Evolutionary conservation across 2,888 invertebrate genomes (phyloP), one percentile per base, ranked within the genome.

Genomic region (Operophtera brumata): DNA sequence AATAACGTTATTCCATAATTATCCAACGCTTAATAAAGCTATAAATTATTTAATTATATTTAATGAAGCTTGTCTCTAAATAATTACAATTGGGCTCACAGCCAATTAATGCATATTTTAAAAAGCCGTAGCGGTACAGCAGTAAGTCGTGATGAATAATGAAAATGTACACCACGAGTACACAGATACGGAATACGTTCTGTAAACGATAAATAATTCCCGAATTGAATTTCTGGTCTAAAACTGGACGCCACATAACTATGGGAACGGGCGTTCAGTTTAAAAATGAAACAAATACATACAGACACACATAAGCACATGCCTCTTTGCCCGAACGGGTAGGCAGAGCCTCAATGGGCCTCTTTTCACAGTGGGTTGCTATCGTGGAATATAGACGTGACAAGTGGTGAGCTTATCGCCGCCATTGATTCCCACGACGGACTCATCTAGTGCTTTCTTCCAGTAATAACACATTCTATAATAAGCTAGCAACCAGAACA

Each of bases 171-270:
- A 59, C 42, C 43, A 51, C 48, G 44, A 41, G 37, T 55, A 47
- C 51, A 58, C 47, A 54, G 49, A 44, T 41, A 41, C 47, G 47
- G 20, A 47, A 48, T 46, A 60, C 47, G 26, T 36, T 46, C 30
- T 47, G 52, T 50, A 42, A 54, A 34, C 47, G 20, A 63, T 68
- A 64, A 66, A 66, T 69, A 66, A 70, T 67, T 65, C 58, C 34
- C 44, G 54, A 67, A 68, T 65, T 65, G 59, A 64, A 67, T 68
- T 60, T 64, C 60, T 61, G 48, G 48, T 41, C 59, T 59, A 57
- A 57, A 62, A 57, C 54, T 47, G 56, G 57, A 40, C 25, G 26
- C 43, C 13, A 47, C 25, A 20, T n/a, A n/a, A n/a, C n/a, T n/a
- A n/a, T 12, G 43, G 34, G 52, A 57, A 62, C 59, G n/a, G n/a